A percentile compares a stretch with the other conserved stretches of the same genome.
Evolutionary conservation across 2,797 vertebrate species (phyloP).

Genomic region (Todus mexicanus): DNA sequence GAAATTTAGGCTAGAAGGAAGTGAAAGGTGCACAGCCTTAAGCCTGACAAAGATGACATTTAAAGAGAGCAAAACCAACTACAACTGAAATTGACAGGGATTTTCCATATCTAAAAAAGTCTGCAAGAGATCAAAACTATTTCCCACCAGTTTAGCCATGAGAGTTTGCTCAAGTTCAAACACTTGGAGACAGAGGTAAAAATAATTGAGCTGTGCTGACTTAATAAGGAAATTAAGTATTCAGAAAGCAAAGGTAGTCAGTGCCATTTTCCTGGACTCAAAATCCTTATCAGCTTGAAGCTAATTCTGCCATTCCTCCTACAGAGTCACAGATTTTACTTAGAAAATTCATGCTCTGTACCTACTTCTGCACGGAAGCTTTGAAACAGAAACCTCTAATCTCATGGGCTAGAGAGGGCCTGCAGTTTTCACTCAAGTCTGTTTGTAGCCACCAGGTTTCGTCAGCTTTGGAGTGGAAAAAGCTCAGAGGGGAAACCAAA

Average conservation of each 20-base stretch:
- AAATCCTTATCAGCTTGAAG: background rate
- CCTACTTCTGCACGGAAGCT: background rate
- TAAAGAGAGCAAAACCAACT: background rate
- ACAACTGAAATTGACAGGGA: background rate
- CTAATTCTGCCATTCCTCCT: slow-evolving; percentile 33
- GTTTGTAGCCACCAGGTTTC: background rate
- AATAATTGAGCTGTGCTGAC: background rate
- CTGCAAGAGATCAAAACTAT: background rate
- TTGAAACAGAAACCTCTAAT: background rate
- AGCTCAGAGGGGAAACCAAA: background rate
- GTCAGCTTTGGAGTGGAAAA: background rate
- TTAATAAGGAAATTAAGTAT: slow-evolving; percentile 13
- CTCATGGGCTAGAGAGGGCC: background rate
- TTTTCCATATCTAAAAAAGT: background rate
- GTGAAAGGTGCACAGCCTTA: background rate
- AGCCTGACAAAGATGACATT: background rate
- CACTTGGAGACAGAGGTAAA: background rate
- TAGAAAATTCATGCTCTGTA: background rate
- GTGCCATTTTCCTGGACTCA: background rate
- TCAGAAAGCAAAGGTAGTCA: slow-evolving; percentile 28
- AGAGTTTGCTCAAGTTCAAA: background rate
- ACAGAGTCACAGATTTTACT: background rate
- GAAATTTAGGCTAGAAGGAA: background rate
- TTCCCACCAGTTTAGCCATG: background rate
- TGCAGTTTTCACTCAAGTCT: background rate